Percentiles rank a stretch among this genome's conserved stretches.
Conservation (phyloP, 2,797 vertebrate genomes). For the Ciconia nigra region DNA sequence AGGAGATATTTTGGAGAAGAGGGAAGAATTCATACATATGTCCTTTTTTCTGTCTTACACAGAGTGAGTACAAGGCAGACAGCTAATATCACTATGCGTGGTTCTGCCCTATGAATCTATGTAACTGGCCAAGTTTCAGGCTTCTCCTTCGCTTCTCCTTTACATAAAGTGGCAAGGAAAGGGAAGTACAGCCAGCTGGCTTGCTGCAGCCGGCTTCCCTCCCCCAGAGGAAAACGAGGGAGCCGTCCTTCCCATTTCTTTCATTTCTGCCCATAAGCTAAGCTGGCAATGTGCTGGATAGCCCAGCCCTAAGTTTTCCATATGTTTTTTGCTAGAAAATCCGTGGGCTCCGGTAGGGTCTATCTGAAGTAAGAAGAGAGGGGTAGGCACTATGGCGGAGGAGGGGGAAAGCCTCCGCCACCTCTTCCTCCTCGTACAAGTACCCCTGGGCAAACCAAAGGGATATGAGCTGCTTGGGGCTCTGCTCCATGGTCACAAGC, state of each 20-base stretch:
- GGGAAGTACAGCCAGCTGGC: background rate
- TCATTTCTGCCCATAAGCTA: background rate
- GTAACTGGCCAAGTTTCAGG: background rate
- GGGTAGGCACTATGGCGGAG: background rate
- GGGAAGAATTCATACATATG: background rate
- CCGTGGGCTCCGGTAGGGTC: background rate
- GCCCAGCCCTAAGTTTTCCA: background rate
- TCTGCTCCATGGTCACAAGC: background rate
- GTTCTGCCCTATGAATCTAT: background rate
- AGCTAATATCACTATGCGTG: background rate
- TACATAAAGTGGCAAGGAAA: background rate
- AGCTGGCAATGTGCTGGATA: background rate
- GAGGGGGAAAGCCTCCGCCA: background rate
- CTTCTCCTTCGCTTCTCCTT: background rate
- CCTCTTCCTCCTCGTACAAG: background rate
- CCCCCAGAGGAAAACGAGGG: background rate
- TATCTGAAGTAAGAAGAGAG: background rate
- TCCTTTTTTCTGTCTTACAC: background rate
- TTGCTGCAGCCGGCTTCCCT: background rate
- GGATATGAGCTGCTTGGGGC: background rate
- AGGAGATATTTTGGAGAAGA: background rate
- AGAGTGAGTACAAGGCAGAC: background rate
- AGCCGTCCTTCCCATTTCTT: background rate
- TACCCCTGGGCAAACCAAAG: background rate
- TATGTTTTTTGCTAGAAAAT: background rate